Evolutionary conservation across 2,797 vertebrate species (phyloP), one percentile per base, ranked within the genome.

Genomic region (Anolis apletophallus): DNA sequence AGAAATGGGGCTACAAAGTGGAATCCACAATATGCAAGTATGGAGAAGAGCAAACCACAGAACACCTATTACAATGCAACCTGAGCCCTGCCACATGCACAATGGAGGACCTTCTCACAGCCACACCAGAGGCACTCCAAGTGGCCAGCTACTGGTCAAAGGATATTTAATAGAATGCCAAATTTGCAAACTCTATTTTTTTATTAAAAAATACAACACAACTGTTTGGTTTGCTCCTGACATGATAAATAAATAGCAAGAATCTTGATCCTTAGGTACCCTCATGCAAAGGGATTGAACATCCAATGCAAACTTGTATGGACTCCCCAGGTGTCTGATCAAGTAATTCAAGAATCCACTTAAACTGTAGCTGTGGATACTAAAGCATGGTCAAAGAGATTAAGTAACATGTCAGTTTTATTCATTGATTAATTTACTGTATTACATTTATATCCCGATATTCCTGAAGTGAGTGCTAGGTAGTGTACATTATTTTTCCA

Each of bases 361-460:
- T 14, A 57, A 11, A 8, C 29, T 81, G 46, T 19, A 78, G 3
- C 1, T 78, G 57, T 52, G 46, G 26, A 5, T 1, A 52, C 2
- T 75, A 23, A 75, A 46, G 12, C 21, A 40, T 40, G 16, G 16
- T 8, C 13, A 32, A 16, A 80, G 40, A 13, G 9, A 54, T 40
- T 50, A 54, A 78, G 23, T 50, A 46, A 76, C 67, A 29, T 46
- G 46, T 26, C 50, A 29, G 0, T 6, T 26, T 74, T 14, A 74
- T 81, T 71, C 64, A 55, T 81, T 79, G 77, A 61, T 79, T 40
- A 61, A 61, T 61, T 64, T 64, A 29, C 23, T 26, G 26, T 64
- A 64, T 64, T 71, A 55, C 50, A 55, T 81, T 71, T 55, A 71
- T 71, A 81, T 81, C 52, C 54, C 23, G 50, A 23, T 81, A 32